Percentiles rank a stretch among this genome's conserved stretches.
Conservation (phyloP, 2,888 invertebrate genomes). For the Neoaliturus tenellus region DNA sequence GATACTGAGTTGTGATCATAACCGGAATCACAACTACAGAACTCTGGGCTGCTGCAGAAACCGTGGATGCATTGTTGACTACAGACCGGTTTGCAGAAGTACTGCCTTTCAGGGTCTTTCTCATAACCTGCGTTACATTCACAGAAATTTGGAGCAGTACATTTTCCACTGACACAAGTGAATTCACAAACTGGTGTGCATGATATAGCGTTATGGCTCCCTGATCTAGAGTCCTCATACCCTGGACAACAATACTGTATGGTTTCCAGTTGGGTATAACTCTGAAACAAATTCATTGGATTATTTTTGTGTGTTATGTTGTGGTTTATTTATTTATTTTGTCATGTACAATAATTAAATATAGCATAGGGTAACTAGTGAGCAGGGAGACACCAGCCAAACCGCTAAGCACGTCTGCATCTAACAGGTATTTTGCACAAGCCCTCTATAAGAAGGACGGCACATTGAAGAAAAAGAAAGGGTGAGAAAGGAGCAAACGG, state of each 20-base stretch:
- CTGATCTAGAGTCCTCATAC: neutral
- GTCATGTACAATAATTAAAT: too few species aligned
- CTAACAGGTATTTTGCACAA: too few species aligned
- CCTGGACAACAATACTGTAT: neutral
- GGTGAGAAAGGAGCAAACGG: too few species aligned
- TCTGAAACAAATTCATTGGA: conserved; percentile 5
- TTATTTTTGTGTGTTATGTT: neutral
- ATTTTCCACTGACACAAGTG: conserved; percentile 28
- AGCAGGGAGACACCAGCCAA: too few species aligned
- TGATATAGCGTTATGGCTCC: neutral
- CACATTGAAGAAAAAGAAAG: too few species aligned
- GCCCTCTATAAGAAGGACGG: too few species aligned
- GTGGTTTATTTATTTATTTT: too few species aligned
- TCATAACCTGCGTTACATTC: conserved; percentile 41
- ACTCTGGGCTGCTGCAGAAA: conserved; percentile 36
- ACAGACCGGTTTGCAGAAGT: conserved; percentile 52
- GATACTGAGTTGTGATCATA: neutral
- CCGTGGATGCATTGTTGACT: conserved; percentile 45
- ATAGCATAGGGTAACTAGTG: too few species aligned
- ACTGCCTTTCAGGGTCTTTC: neutral
- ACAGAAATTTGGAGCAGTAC: conserved; percentile 44
- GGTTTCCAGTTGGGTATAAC: neutral
- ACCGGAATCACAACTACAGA: conserved; percentile 50
- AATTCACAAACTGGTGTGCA: conserved; percentile 55
- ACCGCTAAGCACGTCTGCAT: too few species aligned